phyloP scores from a whole-genome alignment of 2,113 vertebrate species.

The Crocuta crocuta region DNA sequence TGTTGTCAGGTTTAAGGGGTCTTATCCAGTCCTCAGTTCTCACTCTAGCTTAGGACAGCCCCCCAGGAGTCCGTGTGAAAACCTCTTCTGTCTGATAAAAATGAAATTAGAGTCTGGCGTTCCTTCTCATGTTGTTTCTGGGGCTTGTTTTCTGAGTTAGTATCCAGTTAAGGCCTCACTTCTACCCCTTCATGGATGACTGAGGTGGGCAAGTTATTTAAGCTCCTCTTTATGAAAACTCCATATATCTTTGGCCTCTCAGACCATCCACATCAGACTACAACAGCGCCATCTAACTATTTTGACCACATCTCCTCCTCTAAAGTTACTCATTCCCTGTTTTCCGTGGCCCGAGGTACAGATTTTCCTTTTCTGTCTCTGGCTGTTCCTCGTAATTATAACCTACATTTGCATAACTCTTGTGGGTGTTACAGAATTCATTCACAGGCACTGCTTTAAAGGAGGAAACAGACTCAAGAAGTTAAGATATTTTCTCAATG shows the following conservation, averaged over 20 bases:
- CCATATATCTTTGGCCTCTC: neutral
- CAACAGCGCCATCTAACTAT: rapidly evolving
- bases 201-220: neutral
- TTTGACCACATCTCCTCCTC: neutral
- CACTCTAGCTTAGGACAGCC: neutral
- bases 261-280: neutral
- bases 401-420: neutral
- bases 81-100: neutral
- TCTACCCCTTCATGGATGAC: neutral
- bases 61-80: neutral
- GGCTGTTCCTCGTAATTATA: neutral
- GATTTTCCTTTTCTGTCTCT: neutral
- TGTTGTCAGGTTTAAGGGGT: neutral
- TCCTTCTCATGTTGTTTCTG: neutral
- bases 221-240: neutral
- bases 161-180: neutral
- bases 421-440: neutral
- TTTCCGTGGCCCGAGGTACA: neutral
- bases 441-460: neutral
- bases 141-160: neutral
- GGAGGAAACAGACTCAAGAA: neutral
- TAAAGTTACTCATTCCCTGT: neutral
- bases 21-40: neutral
- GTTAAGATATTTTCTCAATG: neutral
- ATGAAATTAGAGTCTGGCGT: neutral